phyloP scores from a whole-genome alignment of 2,113 vertebrate genomes.

The Mesitornis unicolor region DNA sequence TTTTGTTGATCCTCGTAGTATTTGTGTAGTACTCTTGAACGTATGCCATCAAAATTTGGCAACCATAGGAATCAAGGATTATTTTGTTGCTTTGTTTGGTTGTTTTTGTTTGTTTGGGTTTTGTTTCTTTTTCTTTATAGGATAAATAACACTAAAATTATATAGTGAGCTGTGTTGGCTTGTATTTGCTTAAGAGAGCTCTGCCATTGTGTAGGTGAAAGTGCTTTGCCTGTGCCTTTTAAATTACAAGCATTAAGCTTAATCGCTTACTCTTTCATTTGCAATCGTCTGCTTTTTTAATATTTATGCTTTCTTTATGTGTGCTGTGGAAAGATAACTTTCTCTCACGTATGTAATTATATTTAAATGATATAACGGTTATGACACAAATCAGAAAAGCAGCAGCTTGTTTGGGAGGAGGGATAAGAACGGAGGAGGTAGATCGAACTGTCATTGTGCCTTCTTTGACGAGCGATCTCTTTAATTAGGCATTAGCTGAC shows the following conservation, averaged over 20 bases:
- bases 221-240: conserved; percentile 3
- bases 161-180: neutral
- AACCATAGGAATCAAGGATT: neutral
- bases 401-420: neutral
- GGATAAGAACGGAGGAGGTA: neutral
- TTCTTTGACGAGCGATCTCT: neutral
- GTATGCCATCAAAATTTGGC: neutral
- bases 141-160: neutral
- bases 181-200: neutral
- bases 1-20: neutral
- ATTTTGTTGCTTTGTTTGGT: neutral
- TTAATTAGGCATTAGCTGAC: conserved; percentile 17
- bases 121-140: neutral
- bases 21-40: neutral
- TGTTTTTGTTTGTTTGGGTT: neutral
- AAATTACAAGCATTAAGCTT: conserved; percentile 19
- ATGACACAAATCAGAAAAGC: conserved; percentile 5
- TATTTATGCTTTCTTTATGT: conserved; percentile 4
- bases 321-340: neutral
- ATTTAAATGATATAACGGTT: neutral
- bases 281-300: conserved; percentile 43
- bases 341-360: neutral
- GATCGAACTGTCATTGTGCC: neutral
- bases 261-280: conserved; percentile 28
- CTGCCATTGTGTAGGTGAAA: neutral